Base-by-base conservation (phyloP, 2,888 invertebrate species). In the Isoperla grammatica region DNA sequence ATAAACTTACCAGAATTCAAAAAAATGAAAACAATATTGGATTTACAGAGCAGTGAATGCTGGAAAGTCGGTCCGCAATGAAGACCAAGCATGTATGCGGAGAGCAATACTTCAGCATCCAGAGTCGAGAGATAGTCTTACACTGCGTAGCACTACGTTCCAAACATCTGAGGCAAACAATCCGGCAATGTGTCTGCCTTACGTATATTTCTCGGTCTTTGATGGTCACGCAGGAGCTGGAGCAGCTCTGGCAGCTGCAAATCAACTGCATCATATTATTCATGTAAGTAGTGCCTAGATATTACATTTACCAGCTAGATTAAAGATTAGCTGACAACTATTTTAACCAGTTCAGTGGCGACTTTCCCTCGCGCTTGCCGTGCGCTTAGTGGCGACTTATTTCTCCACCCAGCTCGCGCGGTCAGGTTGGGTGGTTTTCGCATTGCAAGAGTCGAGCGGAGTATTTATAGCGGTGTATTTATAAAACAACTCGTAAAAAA, bases 141-240 rank as follows among this genome's bases (percentile, higher is more conserved):
- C 9, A 56, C 57, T 49, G 61, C 35, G 15, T 15, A 23, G 23
- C 9, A 23, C 15, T 17, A 23, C 11, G 11, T 45, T 57, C 2
- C 49, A 29, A 39, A 11, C 22, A 13, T n/a, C 22, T 13, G 59
- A 64, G 37, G 35, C 23, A 12, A 13, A 53, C 13, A 63, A 50
- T 22, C 43, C 60, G 37, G 59, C 61, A 15, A 22, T 54, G 2
- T 70, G 73, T 39, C 72, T 88, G 65, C 85, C 86, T 1, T 87
- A 87, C 68, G 79, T 83, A 35, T 88, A 89, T 73, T 91, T 88
- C 76, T 89, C 84, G 15, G 79, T 91, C 66, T 92, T 91, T 74
- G 92, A 92, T 76, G 92, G 92, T 0, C 92, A 92, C 75, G 91
- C 90, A 20, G 90, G 91, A 1, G 82, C 84, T 67, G 87, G 87